Conservation (phyloP, 2,888 invertebrate species). For the Philereme vetulata region DNA sequence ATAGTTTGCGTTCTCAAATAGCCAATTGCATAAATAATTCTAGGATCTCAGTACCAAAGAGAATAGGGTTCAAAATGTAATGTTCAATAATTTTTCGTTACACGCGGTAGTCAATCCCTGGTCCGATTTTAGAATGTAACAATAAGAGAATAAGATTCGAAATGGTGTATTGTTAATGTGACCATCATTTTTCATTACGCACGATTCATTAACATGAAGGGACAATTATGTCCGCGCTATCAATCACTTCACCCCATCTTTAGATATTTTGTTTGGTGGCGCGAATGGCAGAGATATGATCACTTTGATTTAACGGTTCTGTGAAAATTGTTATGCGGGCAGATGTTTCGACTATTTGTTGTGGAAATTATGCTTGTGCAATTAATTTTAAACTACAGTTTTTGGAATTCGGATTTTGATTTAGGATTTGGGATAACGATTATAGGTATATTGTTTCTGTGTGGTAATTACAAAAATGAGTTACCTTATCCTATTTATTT, state of each 20-base stretch:
- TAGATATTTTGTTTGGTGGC: constrained; percentile 64
- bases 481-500: no score
- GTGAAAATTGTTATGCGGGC: constrained; percentile 19
- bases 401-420: no score
- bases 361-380: not conserved
- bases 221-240: constrained; percentile 77
- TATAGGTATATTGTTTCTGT: no score
- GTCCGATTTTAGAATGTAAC: constrained; percentile 10
- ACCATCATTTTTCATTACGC: constrained; percentile 79
- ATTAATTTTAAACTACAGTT: no score
- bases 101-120: constrained; percentile 39
- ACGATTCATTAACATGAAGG: constrained; percentile 80
- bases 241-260: constrained; percentile 71
- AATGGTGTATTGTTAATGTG: constrained; percentile 20
- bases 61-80: constrained; percentile 35
- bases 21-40: not conserved
- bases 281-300: constrained; percentile 30
- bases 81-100: constrained; percentile 26
- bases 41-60: constrained; percentile 6
- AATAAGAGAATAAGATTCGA: constrained; percentile 32
- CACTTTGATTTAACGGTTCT: constrained; percentile 32
- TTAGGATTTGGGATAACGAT: no score
- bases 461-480: no score
- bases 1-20: not conserved
- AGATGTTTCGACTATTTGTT: constrained; percentile 11